Evolutionary conservation across 2,888 invertebrate genomes (phyloP).

Genomic region (Xanthia icteritia): DNA sequence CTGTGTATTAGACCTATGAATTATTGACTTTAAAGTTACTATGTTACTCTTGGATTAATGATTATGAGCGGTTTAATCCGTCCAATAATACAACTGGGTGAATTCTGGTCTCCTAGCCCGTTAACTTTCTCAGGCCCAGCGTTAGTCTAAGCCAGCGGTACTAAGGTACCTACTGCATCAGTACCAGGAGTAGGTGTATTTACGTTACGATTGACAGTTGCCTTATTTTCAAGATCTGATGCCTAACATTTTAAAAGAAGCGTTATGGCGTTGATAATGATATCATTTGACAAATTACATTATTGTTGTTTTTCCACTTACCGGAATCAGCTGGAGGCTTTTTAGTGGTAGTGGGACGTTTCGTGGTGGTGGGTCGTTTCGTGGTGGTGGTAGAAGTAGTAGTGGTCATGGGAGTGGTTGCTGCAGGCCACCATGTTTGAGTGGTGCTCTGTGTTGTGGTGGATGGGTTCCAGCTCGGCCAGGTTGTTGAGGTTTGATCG

Average conservation of each 20-base stretch:
- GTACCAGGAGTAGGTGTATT: background rate
- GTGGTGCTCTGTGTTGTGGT: constrained; percentile 58
- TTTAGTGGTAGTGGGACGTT: constrained; percentile 66
- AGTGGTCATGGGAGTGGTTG: constrained; percentile 78
- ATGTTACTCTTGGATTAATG: background rate
- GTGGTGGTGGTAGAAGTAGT: constrained; percentile 75
- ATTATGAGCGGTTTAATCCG: background rate
- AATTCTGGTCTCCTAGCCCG: background rate
- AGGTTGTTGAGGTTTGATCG: constrained; percentile 82
- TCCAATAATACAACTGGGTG: background rate
- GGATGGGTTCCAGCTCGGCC: constrained; percentile 83
- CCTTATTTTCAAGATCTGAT: background rate
- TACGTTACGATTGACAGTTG: background rate
- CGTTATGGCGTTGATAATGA: background rate
- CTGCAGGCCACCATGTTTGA: constrained; percentile 72
- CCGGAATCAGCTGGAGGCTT: constrained; percentile 59
- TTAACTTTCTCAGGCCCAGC: background rate
- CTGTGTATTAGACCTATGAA: background rate
- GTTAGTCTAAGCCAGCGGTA: background rate
- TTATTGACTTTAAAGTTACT: background rate
- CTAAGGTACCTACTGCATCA: background rate
- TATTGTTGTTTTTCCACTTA: constrained; percentile 60
- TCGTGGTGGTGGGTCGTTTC: constrained; percentile 64
- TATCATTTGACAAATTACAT: background rate
- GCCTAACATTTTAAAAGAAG: background rate